phyloP scores from a whole-genome alignment of 2,888 invertebrate species.

The Amorpha juglandis region DNA sequence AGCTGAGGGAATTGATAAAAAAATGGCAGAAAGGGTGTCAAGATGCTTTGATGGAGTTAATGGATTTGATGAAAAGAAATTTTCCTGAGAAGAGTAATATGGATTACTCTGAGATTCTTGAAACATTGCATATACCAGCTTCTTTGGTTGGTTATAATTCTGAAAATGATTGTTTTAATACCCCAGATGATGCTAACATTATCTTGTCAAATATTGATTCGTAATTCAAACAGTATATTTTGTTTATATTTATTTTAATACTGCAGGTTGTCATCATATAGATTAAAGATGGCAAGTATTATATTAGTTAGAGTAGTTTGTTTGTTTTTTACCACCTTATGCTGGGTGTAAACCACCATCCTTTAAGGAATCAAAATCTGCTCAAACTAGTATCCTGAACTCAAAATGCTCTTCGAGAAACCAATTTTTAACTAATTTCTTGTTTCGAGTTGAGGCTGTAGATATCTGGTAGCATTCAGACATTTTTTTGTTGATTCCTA shows the following conservation, averaged over 20 bases:
- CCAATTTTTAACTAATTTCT: no score
- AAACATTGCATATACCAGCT: slow-evolving; percentile 76
- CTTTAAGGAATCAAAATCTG: no score
- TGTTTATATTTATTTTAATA: slow-evolving; percentile 25
- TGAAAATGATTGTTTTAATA: slow-evolving; percentile 77
- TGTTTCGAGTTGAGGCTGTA: no score
- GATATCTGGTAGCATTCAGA: not conserved
- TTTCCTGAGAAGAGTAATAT: slow-evolving; percentile 68
- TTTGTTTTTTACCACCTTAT: not conserved
- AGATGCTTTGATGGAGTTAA: slow-evolving; percentile 76
- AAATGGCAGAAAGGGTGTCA: slow-evolving; percentile 84
- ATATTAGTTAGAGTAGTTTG: not conserved
- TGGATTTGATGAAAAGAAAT: slow-evolving; percentile 72
- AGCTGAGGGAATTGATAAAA: slow-evolving; percentile 74
- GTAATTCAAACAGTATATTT: slow-evolving; percentile 38
- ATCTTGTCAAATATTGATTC: slow-evolving; percentile 58
- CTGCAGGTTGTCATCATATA: not conserved
- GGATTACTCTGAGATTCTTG: slow-evolving; percentile 76
- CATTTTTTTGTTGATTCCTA: no score
- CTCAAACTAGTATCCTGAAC: no score
- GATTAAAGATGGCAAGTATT: not conserved
- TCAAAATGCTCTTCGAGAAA: no score
- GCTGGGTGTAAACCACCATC: not conserved
- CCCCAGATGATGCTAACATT: slow-evolving; percentile 64
- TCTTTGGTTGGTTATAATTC: slow-evolving; percentile 77